These are phyloP conservation scores for Hippopotamus amphibius DNA, from an alignment of 2,113 vertebrate genomes.

Conservation along the genomic window DNA sequence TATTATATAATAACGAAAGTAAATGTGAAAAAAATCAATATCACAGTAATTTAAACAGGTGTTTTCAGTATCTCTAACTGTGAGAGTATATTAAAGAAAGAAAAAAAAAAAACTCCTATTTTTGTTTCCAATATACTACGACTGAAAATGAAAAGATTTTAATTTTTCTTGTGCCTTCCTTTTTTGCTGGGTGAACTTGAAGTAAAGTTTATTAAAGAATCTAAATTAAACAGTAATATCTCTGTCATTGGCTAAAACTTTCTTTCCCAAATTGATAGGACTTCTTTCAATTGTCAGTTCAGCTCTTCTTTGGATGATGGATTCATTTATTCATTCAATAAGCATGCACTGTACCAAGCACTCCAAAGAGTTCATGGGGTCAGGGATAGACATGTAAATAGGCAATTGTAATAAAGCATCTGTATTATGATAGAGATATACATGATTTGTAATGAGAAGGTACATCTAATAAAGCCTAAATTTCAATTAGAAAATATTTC, in stretches of 20 bases:
- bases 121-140: conserved; percentile 56
- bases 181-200: conserved; percentile 4
- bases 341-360: neutral
- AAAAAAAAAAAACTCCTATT: conserved; percentile 58
- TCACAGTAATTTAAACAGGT: neutral
- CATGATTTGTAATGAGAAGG: neutral
- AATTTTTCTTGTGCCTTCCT: neutral
- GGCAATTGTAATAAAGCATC: neutral
- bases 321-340: neutral
- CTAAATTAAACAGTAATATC: neutral
- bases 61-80: neutral
- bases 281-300: neutral
- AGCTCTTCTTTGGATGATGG: neutral
- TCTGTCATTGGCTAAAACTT: conserved; percentile 30
- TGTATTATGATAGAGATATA: neutral
- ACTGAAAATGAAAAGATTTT: conserved; percentile 67
- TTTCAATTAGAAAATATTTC: neutral
- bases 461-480: neutral
- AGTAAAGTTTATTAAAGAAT: conserved; percentile 27
- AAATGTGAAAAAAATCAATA: neutral
- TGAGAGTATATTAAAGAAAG: conserved; percentile 1
- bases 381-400: neutral
- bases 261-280: neutral
- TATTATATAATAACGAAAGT: neutral
- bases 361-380: neutral